Evolutionary conservation across 2,113 vertebrate genomes (phyloP).

Genomic region (Tupaia chinensis): DNA sequence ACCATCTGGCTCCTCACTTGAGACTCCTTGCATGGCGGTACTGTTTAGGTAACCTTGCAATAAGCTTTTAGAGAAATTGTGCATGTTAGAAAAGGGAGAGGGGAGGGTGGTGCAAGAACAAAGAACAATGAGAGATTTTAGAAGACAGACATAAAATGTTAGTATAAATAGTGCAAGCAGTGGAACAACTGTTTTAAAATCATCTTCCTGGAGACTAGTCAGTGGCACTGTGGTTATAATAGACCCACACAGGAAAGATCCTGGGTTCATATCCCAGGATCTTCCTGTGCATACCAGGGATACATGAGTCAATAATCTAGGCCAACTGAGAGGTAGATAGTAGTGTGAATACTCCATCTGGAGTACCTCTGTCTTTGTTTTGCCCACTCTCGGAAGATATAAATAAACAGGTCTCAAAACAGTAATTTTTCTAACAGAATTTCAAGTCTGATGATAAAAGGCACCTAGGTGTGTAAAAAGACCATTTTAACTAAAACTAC

Average conservation of each 20-base stretch:
- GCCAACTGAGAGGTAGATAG: no score
- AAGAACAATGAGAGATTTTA: not conserved
- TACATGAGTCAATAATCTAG: no score
- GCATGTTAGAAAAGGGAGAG: not conserved
- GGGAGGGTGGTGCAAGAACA: not conserved
- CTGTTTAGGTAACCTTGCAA: not conserved
- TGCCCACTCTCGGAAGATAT: no score
- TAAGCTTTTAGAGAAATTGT: not conserved
- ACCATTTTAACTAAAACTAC: not conserved
- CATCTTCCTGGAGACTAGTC: not conserved
- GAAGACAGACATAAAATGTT: not conserved
- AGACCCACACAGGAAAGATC: no score
- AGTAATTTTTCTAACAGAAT: constrained; percentile 19
- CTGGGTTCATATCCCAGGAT: no score
- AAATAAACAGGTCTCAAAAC: no score
- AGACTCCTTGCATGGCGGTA: not conserved
- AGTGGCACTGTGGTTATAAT: no score
- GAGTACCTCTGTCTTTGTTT: no score
- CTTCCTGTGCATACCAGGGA: no score
- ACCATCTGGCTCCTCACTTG: not conserved
- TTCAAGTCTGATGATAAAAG: not conserved
- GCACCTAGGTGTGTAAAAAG: not conserved
- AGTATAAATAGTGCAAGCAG: not conserved
- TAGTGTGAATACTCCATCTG: no score
- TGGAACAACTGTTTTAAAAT: constrained; percentile 5